Evolutionary conservation across 2,888 invertebrate genomes (phyloP).

Genomic region (Phyllotreta cruciferae): DNA sequence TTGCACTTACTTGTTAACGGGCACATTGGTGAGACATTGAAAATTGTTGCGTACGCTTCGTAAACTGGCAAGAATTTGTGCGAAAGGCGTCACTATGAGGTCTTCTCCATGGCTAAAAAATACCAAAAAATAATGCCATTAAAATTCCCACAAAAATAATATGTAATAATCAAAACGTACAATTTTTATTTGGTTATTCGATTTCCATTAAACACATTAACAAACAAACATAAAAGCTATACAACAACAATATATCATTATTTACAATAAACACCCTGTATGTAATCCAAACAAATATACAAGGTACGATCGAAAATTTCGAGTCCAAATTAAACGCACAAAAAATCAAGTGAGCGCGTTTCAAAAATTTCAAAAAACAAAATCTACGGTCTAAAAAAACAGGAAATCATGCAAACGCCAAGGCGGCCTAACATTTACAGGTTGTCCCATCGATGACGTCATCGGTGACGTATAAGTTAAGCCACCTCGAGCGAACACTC

Average conservation of each 20-base stretch:
- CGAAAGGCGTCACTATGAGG: slow-evolving; percentile 99
- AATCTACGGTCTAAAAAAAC: too few relatives aligned
- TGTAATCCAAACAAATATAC: neutral
- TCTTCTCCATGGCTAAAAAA: slow-evolving; percentile 91
- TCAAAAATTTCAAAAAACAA: too few relatives aligned
- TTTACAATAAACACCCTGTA: slow-evolving; percentile 11
- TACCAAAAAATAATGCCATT: neutral
- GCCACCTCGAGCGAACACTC: slow-evolving; percentile 17
- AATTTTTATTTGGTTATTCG: too few relatives aligned
- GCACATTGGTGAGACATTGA: slow-evolving; percentile 95
- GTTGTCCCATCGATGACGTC: too few relatives aligned
- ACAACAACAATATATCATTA: neutral
- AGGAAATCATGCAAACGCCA: too few relatives aligned
- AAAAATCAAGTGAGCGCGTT: too few relatives aligned
- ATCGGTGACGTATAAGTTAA: too few relatives aligned
- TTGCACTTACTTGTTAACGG: slow-evolving; percentile 83
- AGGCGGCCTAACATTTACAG: too few relatives aligned
- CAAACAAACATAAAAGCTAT: neutral
- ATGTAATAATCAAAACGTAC: neutral
- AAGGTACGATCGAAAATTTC: too few relatives aligned
- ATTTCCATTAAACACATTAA: neutral
- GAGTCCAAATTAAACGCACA: too few relatives aligned
- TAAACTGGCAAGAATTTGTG: slow-evolving; percentile 98
- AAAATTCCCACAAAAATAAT: slow-evolving; percentile 4
- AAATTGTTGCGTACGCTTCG: slow-evolving; percentile 98